phyloP scores from a whole-genome alignment of 2,888 invertebrate genomes.

The Brenthis hecate region DNA sequence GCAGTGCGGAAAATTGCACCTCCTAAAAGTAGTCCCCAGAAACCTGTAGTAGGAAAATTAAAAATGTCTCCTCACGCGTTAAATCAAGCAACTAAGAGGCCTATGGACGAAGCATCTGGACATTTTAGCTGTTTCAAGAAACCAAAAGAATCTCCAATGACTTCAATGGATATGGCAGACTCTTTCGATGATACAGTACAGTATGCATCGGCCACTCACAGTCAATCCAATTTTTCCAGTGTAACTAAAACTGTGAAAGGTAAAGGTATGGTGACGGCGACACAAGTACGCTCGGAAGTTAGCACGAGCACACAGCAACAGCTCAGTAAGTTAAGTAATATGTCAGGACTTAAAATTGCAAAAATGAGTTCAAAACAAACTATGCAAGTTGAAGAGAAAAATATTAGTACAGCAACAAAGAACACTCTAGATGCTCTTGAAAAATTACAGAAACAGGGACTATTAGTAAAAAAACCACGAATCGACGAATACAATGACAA shows the following conservation, averaged over 20 bases:
- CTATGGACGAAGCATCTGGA: conserved; percentile 53
- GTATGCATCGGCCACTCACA: conserved; percentile 56
- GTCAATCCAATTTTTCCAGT: conserved; percentile 58
- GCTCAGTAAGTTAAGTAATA: conserved; percentile 58
- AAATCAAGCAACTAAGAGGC: conserved; percentile 51
- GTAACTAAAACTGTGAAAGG: conserved; percentile 62
- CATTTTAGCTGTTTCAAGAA: conserved; percentile 73
- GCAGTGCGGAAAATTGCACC: conserved; percentile 46
- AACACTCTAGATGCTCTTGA: conserved; percentile 71
- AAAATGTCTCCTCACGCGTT: conserved; percentile 62
- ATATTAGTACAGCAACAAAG: conserved; percentile 56
- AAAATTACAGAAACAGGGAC: conserved; percentile 71
- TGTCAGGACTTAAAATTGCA: conserved; percentile 62
- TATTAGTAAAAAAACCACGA: conserved; percentile 72
- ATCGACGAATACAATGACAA: conserved; percentile 58
- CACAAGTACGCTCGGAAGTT: conserved; percentile 64
- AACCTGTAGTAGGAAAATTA: conserved; percentile 51
- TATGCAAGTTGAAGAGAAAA: conserved; percentile 58
- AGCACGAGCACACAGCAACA: conserved; percentile 63
- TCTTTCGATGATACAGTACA: conserved; percentile 50
- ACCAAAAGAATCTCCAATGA: conserved; percentile 65
- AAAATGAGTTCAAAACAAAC: conserved; percentile 64
- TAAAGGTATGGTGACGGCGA: conserved; percentile 58
- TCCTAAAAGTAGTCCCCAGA: conserved; percentile 42
- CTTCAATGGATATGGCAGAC: conserved; percentile 52